Evolutionary conservation across 2,888 invertebrate species (phyloP).

Genomic region (Papilio protenor): DNA sequence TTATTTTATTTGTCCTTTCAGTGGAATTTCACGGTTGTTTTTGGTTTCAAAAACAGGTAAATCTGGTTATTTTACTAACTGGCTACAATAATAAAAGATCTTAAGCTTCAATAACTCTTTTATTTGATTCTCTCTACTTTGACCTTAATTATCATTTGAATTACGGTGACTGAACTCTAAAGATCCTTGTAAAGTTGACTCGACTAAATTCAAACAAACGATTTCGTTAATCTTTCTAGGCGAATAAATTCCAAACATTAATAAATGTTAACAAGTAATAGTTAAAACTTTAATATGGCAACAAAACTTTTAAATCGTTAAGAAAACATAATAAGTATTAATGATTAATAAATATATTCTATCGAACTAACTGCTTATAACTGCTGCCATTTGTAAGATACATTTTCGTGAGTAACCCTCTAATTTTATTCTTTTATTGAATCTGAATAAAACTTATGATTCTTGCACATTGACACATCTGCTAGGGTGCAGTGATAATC

Average conservation of each 20-base stretch:
- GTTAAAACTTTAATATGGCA: background rate
- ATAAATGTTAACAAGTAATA: background rate
- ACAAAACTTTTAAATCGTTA: background rate
- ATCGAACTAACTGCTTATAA: background rate
- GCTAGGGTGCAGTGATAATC: conserved; percentile 26
- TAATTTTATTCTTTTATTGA: background rate
- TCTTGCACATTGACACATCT: conserved; percentile 34
- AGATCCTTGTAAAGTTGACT: background rate
- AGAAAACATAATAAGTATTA: background rate
- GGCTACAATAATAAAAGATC: background rate
- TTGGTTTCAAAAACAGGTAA: no score
- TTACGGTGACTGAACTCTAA: background rate
- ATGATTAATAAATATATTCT: no score
- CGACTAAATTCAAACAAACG: background rate
- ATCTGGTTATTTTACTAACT: background rate
- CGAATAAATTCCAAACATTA: background rate
- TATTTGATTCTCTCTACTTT: background rate
- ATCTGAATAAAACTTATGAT: background rate
- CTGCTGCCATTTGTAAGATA: background rate
- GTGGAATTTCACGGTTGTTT: background rate
- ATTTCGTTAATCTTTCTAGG: background rate
- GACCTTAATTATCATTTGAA: background rate
- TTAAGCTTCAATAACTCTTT: background rate
- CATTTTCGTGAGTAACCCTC: background rate
- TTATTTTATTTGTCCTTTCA: no score